Conservation (phyloP, 2,113 vertebrate species). For the Tauraco erythrolophus region DNA sequence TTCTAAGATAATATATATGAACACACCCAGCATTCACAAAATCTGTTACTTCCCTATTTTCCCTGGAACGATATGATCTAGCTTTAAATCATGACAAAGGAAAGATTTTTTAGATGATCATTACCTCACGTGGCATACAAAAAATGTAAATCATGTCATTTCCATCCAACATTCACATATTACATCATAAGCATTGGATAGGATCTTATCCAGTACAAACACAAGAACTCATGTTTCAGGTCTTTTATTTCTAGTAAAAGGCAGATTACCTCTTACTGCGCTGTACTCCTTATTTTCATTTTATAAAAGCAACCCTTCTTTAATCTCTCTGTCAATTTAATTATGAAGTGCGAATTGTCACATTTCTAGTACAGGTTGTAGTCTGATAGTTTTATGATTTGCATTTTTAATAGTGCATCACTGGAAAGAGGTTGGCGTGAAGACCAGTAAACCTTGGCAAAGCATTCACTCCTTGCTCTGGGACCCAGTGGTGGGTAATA, state of each 20-base stretch:
- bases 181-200: neutral
- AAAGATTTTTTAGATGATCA: neutral
- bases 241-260: neutral
- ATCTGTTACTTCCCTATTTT: neutral
- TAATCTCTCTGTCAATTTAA: constrained; percentile 10
- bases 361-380: neutral
- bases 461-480: neutral
- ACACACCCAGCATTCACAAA: neutral
- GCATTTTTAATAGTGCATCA: neutral
- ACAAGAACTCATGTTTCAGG: neutral
- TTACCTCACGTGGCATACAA: neutral
- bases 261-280: neutral
- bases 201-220: neutral
- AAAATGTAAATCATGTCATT: neutral
- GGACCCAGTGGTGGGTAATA: neutral
- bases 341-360: constrained; percentile 20
- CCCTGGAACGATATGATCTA: neutral
- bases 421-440: neutral
- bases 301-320: neutral
- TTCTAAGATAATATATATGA: neutral
- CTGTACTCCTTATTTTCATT: neutral
- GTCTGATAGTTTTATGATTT: neutral
- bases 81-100: neutral
- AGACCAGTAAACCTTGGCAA: neutral
- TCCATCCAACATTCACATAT: neutral